These are phyloP conservation scores for Mobula birostris DNA, from an alignment of 2,113 vertebrate genomes.

Conservation along the genomic window DNA sequence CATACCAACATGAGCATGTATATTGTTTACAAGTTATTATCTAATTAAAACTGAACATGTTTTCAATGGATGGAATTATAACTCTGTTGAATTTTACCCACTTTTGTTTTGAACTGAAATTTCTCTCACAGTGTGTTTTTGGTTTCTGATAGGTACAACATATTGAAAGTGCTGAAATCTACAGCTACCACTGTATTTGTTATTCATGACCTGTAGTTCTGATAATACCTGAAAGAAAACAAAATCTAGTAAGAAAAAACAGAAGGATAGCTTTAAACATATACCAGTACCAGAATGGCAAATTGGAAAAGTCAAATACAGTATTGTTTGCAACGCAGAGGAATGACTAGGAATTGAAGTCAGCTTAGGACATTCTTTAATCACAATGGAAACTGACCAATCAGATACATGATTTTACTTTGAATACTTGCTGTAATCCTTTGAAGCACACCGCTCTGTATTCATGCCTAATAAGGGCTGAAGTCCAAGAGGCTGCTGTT, in stretches of 20 bases:
- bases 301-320: not conserved
- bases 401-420: not conserved
- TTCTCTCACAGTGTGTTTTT: not conserved
- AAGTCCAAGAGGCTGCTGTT: not conserved
- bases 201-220: not conserved
- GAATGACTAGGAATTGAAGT: not conserved
- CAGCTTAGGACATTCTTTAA: not conserved
- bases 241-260: not conserved
- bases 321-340: not conserved
- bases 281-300: not conserved
- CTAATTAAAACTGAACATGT: not conserved
- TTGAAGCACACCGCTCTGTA: not conserved
- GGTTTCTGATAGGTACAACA: not conserved
- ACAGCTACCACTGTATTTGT: not conserved
- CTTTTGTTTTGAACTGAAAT: not conserved
- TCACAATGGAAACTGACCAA: not conserved
- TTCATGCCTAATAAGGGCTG: slow-evolving; percentile 15
- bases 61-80: not conserved
- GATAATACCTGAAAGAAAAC: not conserved
- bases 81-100: not conserved
- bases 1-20: not conserved
- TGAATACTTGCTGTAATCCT: not conserved
- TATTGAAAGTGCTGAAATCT: not conserved
- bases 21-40: not conserved
- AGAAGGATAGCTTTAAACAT: not conserved